Conservation (phyloP, 2,888 invertebrate species). For the Petrolisthes cinctipes region DNA sequence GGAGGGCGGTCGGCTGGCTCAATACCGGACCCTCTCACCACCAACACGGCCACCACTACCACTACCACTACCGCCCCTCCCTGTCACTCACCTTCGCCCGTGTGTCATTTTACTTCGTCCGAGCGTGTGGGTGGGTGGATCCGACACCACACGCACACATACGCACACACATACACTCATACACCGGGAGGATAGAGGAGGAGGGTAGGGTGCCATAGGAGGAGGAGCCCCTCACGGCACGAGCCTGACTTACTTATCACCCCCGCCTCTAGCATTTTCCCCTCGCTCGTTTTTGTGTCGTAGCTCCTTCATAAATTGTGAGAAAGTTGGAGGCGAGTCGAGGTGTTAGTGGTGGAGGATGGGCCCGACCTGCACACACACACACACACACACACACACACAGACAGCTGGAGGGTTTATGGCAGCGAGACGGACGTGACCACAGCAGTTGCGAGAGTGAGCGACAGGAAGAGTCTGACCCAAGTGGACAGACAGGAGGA, state of each 20-base stretch:
- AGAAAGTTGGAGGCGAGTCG: background rate
- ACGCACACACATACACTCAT: slow-evolving; percentile 18
- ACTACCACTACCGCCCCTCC: slow-evolving; percentile 40
- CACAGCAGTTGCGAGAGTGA: slow-evolving; percentile 38
- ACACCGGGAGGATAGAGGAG: background rate
- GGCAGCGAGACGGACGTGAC: slow-evolving; percentile 29
- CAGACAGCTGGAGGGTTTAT: background rate
- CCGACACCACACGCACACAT: background rate
- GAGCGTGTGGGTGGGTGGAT: slow-evolving; percentile 46
- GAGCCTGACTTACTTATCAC: slow-evolving; percentile 47
- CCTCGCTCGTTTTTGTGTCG: slow-evolving; percentile 16
- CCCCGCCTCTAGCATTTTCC: slow-evolving; percentile 30
- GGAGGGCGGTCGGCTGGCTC: slow-evolving; percentile 56
- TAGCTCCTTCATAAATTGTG: slow-evolving; percentile 1
- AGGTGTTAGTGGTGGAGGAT: background rate
- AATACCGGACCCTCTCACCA: slow-evolving; percentile 54
- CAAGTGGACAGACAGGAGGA: slow-evolving; percentile 34
- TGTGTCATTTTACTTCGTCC: slow-evolving; percentile 45
- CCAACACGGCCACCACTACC: slow-evolving; percentile 49
- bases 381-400: background rate
- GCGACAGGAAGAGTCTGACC: slow-evolving; percentile 30
- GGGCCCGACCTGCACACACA: background rate
- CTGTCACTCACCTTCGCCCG: slow-evolving; percentile 44
- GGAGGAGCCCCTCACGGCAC: slow-evolving; percentile 13
- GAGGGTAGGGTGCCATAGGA: background rate